Conservation (phyloP, 2,113 vertebrate genomes). For the Scomber scombrus region DNA sequence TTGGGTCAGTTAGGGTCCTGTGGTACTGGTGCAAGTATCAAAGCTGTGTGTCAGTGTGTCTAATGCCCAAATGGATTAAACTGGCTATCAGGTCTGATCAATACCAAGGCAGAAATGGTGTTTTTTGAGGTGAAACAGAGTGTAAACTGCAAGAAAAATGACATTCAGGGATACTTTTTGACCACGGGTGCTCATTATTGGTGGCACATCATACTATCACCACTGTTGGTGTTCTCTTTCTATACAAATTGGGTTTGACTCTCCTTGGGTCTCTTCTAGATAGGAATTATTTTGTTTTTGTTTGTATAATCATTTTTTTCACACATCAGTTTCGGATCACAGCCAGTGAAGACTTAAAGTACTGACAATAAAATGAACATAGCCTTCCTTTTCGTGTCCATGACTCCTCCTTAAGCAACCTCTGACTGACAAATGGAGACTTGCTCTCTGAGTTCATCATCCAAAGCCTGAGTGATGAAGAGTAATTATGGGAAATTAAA, state of each 20-base stretch:
- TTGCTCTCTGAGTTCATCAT: slow-evolving; percentile 44
- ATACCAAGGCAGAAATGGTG: no score
- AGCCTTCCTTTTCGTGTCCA: background rate
- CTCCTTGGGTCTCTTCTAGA: no score
- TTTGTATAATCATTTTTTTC: no score
- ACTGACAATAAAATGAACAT: background rate
- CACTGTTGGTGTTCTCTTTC: background rate
- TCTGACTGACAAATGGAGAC: slow-evolving; percentile 25
- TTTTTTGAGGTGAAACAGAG: no score
- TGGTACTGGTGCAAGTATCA: background rate
- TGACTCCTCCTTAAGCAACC: slow-evolving; percentile 8
- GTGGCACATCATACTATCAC: background rate
- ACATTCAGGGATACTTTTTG: background rate
- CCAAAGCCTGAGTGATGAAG: slow-evolving; percentile 27
- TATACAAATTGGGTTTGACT: no score
- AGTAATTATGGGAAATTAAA: slow-evolving; percentile 23
- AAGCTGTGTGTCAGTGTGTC: no score
- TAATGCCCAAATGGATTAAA: background rate
- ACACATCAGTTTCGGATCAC: background rate
- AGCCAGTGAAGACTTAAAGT: background rate
- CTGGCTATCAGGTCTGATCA: slow-evolving; percentile 2
- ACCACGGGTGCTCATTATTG: background rate
- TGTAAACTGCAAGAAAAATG: background rate
- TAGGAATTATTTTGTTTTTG: no score
- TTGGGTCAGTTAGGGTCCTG: background rate